Conservation (phyloP, 2,797 vertebrate genomes). For the Morelia viridis region DNA sequence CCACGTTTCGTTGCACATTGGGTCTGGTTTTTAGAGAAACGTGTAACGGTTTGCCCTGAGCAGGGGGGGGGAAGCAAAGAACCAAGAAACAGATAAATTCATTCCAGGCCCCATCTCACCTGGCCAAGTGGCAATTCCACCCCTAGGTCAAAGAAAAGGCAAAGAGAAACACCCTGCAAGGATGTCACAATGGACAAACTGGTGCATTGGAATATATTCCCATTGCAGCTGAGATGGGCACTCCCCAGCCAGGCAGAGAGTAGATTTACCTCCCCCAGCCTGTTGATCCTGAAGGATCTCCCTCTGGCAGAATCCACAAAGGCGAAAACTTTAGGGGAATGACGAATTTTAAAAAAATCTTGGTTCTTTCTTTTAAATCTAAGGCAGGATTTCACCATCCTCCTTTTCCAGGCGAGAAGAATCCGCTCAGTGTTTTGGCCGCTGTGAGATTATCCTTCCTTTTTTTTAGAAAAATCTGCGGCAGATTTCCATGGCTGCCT, state of each 20-base stretch:
- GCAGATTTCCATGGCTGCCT: conserved; percentile 22
- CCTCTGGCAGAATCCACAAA: not conserved
- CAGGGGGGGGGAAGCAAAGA: not conserved
- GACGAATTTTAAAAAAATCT: not conserved
- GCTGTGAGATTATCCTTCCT: not conserved
- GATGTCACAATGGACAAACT: not conserved
- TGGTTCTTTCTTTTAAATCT: not conserved
- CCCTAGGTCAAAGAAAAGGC: not conserved
- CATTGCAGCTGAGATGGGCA: too few species aligned
- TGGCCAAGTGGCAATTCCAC: not conserved
- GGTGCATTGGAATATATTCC: not conserved
- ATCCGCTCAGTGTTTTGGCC: not conserved
- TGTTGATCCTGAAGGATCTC: not conserved
- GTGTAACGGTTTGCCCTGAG: not conserved
- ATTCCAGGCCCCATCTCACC: not conserved
- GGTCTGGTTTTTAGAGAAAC: not conserved
- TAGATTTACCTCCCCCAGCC: too few species aligned
- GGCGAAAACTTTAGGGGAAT: not conserved
- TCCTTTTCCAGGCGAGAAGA: not conserved
- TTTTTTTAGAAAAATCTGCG: not conserved
- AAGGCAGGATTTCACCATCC: not conserved
- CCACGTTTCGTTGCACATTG: not conserved
- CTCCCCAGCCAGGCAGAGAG: too few species aligned
- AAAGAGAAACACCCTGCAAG: not conserved
- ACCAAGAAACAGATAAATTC: not conserved